A percentile compares a stretch with the other conserved stretches of the same genome.
Evolutionary conservation across 1,140 invertebrate genomes (phyloP).

Genomic region (Theocolax elegans): DNA sequence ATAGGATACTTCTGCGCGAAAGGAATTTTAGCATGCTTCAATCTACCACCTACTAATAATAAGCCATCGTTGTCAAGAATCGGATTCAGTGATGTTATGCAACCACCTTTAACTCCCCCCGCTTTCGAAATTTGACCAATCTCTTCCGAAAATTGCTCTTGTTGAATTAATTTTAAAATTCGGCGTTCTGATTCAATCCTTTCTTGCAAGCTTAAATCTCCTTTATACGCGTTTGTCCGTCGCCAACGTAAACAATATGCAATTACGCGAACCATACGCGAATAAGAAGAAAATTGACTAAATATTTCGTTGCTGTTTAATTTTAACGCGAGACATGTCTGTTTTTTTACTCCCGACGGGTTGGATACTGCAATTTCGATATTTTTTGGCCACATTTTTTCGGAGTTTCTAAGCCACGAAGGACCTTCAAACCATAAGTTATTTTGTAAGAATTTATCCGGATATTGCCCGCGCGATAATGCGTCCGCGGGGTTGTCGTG

Average conservation of each 20-base stretch:
- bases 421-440: slow-evolving; percentile 44
- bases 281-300: neutral
- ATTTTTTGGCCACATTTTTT: neutral
- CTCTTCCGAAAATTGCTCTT: neutral
- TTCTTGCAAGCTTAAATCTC: neutral
- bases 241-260: neutral
- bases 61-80: neutral
- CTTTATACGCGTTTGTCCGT: neutral
- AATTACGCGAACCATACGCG: neutral
- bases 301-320: neutral
- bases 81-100: neutral
- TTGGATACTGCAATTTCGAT: too few relatives aligned
- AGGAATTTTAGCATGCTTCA: too few relatives aligned
- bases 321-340: too few relatives aligned
- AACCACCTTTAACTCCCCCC: neutral
- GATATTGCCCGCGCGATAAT: slow-evolving; percentile 48
- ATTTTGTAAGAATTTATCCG: slow-evolving; percentile 28
- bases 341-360: too few relatives aligned
- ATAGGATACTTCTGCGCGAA: too few relatives aligned
- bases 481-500: slow-evolving; percentile 55
- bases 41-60: too few relatives aligned
- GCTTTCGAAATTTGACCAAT: neutral
- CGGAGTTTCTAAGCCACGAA: slow-evolving; percentile 43
- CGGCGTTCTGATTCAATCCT: too few relatives aligned
- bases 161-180: neutral